Conservation (phyloP, 2,888 invertebrate species). For the Meiosimyza platycephala region DNA sequence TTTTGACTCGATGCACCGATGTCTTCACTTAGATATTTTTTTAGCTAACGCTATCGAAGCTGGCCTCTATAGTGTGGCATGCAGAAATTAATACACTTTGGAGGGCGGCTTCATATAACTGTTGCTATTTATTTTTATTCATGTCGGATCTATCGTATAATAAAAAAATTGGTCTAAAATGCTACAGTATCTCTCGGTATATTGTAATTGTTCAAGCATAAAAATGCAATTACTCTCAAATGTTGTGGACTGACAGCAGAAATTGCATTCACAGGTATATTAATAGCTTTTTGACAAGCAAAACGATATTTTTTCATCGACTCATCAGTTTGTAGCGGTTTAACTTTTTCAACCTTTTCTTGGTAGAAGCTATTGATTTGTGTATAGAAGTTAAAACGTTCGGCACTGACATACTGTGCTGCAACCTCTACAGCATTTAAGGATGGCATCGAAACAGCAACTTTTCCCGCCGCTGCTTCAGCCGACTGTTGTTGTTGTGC, state of each 20-base stretch:
- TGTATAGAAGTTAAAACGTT: conserved; percentile 71
- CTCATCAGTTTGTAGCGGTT: conserved; percentile 72
- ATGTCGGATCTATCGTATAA: too few species aligned
- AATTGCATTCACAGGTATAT: conserved; percentile 88
- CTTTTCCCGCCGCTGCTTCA: conserved; percentile 35
- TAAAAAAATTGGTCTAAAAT: too few species aligned
- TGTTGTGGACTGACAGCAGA: conserved; percentile 81
- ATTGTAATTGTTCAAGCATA: neutral
- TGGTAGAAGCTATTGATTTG: conserved; percentile 72
- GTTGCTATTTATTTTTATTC: too few species aligned
- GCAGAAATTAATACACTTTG: too few species aligned
- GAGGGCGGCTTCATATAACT: too few species aligned
- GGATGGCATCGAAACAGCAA: neutral
- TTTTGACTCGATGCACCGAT: too few species aligned
- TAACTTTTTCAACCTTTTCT: conserved; percentile 72
- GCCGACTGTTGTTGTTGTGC: conserved; percentile 47
- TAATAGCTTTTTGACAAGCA: conserved; percentile 87
- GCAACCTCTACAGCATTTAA: conserved; percentile 29
- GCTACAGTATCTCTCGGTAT: too few species aligned
- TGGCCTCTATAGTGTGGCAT: too few species aligned
- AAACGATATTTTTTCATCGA: conserved; percentile 81
- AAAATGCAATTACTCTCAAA: conserved; percentile 55
- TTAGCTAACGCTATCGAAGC: too few species aligned
- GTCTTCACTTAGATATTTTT: too few species aligned
- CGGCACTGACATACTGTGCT: conserved; percentile 68